Evolutionary conservation across 2,113 vertebrate species (phyloP), one percentile per base, ranked within the genome.

Genomic region (Callipepla squamata): DNA sequence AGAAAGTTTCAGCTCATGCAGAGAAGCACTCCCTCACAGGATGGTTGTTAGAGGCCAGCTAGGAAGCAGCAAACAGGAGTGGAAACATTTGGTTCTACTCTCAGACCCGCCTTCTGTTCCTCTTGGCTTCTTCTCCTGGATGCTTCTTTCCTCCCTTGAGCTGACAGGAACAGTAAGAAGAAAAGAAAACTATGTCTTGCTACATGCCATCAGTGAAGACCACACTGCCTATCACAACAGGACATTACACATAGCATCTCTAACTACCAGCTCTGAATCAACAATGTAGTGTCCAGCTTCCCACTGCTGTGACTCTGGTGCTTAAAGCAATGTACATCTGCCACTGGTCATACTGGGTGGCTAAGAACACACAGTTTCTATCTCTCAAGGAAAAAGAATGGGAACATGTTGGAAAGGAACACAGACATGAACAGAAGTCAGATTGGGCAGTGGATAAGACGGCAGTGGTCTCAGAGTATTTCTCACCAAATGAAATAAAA

Each of bases 351-450:
- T 3, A 47, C 8, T 34, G 11, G 32, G 32, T 26, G 34, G 18
- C 40, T 34, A 72, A 40, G 50, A 85, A 70, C 40, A 7, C 51
- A 44, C 13, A 20, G 26, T 45, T 26, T 38, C 28, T n/a, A 7
- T 16, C 50, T 32, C 40, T 2, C 6, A 63, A 10, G 23, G 9
- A 67, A 75, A 65, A 0, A 1, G 34, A 44, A 3, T 1, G 28
- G 9, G 11, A 80, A n/a, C 16, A 12, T 50, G 3, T 38, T n/a
- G 32, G 38, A 72, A 53, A 55, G 40, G 30, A 42, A 30, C 63
- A 80, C 4, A 6, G 47, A 21, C 51, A 53, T 28, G 26, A 53
- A 28, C 0, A 1, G 36, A 22, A 34, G 28, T 18, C 0, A 1
- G 16, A 74, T 14, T 36, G 28, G 47, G 14, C 48, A 75, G n/a